Evolutionary conservation across 2,888 invertebrate species (phyloP).

Genomic region (Resseliella maxima): DNA sequence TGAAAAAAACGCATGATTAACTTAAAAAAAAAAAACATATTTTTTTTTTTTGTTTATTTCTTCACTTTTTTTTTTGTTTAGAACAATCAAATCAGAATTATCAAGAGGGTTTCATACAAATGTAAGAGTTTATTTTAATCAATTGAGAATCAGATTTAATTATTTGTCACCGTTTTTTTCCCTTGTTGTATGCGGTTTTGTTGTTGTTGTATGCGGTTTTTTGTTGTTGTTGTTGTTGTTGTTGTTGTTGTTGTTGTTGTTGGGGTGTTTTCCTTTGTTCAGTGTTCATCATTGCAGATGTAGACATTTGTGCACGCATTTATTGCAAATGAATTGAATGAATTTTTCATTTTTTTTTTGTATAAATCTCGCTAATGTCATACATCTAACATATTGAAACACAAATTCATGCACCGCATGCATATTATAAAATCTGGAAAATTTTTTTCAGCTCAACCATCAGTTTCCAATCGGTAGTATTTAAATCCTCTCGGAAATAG

Average conservation of each 20-base stretch:
- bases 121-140: not conserved
- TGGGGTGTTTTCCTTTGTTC: not conserved
- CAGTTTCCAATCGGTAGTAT: constrained; percentile 97
- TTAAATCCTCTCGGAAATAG: constrained; percentile 97
- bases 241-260: too few species aligned
- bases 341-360: not conserved
- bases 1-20: not conserved
- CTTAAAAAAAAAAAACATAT: not conserved
- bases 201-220: too few species aligned
- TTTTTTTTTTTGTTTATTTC: not conserved
- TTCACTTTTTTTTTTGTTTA: not conserved
- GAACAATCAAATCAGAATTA: not conserved
- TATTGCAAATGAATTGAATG: not conserved
- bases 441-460: constrained; percentile 98
- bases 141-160: not conserved
- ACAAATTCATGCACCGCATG: not conserved
- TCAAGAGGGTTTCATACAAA: not conserved
- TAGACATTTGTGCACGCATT: not conserved
- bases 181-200: too few species aligned
- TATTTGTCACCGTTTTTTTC: not conserved
- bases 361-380: not conserved
- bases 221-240: too few species aligned
- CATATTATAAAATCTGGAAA: constrained; percentile 88
- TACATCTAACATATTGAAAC: not conserved
- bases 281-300: not conserved